Base-by-base conservation (phyloP, 1,140 invertebrate species). In the Patella vulgata region DNA sequence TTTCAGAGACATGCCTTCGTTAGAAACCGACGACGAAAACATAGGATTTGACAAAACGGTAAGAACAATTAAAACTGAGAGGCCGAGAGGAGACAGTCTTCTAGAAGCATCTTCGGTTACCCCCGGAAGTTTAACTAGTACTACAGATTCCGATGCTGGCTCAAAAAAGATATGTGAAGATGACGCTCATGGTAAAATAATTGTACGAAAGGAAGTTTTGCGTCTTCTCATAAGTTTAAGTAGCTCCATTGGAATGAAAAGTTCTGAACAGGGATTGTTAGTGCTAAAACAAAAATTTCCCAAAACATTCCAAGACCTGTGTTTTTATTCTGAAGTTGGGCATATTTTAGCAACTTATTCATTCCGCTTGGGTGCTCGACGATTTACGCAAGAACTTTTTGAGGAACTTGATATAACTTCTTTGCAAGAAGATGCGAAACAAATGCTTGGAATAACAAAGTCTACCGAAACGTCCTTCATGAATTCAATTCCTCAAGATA, bases 371-470 rank as follows among this genome's bases (percentile, higher is more conserved):
- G 88, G 88, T 55, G 90, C 94, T 2, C 86, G 96, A 23, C 88
- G 94, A 66, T 95, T 98, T 82, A 85, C 98, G 19, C 95, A 98
- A 82, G 96, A 98, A 84, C 85, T 98, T 6, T 98, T 98, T 84
- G 87, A 95, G 33, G 95, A 98, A 79, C 85, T 93, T 23, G 87
- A 88, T 73, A 95, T 94, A 75, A 89, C 91, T 52, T 14, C 33
- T 36, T 14, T 36, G 14, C 14, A 8, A 14, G 14, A 8, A 8
- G 33, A 36, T 5, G 33, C 33, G 14, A 36, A 14, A 36, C 14
- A 5, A 8, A 5, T 36, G 5, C 14, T 36, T 8, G 33, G 33
- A 36, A 14, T 36, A 5, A 36, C 5, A 8, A 14, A 36, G 5
- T n/a, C n/a, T n/a, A 36, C 5, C 14, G 33, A 36, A 5, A 36